These are phyloP conservation scores for Anarrhichthys ocellatus DNA, from an alignment of 2,113 vertebrate genomes.

Conservation along the genomic window DNA sequence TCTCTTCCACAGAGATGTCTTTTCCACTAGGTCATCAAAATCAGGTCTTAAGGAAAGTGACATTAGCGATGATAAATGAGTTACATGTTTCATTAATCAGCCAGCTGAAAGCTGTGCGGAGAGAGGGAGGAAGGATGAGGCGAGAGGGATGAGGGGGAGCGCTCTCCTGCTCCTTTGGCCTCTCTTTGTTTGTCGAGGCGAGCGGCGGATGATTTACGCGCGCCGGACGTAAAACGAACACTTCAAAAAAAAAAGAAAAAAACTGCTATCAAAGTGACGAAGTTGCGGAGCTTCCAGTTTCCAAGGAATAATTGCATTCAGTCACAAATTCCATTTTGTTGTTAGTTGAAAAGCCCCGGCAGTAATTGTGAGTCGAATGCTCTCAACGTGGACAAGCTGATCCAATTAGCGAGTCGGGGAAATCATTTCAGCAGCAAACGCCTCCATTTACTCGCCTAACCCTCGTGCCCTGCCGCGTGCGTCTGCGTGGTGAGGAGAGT, in stretches of 20 bases:
- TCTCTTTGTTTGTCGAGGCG: conserved; percentile 73
- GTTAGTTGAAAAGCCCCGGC: conserved; percentile 31
- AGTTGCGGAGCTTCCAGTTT: conserved; percentile 45
- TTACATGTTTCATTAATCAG: conserved; percentile 81
- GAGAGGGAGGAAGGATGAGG: conserved; percentile 24
- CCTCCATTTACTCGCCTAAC: conserved; percentile 8
- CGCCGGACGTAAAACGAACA: conserved; percentile 25
- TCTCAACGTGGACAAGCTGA: conserved; percentile 53
- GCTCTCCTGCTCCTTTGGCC: conserved; percentile 32
- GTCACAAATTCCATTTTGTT: conserved; percentile 49
- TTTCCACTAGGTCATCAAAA: conserved; percentile 74
- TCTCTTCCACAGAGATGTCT: conserved; percentile 43
- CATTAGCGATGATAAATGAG: conserved; percentile 81
- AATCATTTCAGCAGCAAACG: background rate
- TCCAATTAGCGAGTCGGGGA: conserved; percentile 63
- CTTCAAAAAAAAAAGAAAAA: conserved; percentile 37
- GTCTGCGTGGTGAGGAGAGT: background rate
- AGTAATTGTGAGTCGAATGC: conserved; percentile 57
- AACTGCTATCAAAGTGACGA: conserved; percentile 68
- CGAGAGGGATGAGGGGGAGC: background rate
- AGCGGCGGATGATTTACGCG: conserved; percentile 66
- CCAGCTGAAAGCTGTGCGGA: conserved; percentile 63
- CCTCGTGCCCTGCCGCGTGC: conserved; percentile 5
- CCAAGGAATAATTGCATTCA: conserved; percentile 48
- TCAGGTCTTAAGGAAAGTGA: conserved; percentile 74